Evolutionary conservation across 2,113 vertebrate species (phyloP).

Genomic region (Sorex araneus): DNA sequence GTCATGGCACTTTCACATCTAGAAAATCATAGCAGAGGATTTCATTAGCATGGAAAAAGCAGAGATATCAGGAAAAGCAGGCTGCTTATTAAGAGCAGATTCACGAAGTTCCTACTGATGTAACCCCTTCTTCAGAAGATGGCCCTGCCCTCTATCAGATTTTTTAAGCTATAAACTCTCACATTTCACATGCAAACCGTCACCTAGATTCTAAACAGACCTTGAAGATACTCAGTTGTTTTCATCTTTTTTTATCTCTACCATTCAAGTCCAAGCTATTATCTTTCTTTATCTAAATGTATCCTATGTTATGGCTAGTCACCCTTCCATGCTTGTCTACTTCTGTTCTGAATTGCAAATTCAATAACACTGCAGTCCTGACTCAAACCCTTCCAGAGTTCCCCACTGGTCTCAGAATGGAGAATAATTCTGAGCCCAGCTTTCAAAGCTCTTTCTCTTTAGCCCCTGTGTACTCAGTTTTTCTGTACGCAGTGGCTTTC

Average conservation of each 20-base stretch:
- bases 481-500: not conserved
- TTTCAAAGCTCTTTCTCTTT: not conserved
- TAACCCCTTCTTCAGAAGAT: not conserved
- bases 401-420: not conserved
- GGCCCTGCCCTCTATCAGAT: not conserved
- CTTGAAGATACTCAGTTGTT: slow-evolving; percentile 20
- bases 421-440: not conserved
- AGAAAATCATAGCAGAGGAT: not conserved
- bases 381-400: not conserved
- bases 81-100: not conserved
- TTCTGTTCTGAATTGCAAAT: slow-evolving; percentile 14
- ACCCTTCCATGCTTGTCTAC: not conserved
- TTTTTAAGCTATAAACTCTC: slow-evolving; percentile 7
- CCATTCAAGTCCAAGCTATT: not conserved
- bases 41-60: not conserved
- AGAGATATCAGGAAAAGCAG: not conserved
- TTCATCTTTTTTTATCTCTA: not conserved
- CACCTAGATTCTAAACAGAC: not conserved
- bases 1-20: not conserved
- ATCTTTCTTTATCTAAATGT: slow-evolving; percentile 15
- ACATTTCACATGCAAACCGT: not conserved
- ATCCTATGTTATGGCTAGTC: not conserved
- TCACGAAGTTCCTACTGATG: slow-evolving; percentile 3
- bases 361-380: not conserved
- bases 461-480: not conserved